These are phyloP conservation scores for Sisyra terminalis DNA, from an alignment of 2,888 invertebrate genomes.

Conservation along the genomic window DNA sequence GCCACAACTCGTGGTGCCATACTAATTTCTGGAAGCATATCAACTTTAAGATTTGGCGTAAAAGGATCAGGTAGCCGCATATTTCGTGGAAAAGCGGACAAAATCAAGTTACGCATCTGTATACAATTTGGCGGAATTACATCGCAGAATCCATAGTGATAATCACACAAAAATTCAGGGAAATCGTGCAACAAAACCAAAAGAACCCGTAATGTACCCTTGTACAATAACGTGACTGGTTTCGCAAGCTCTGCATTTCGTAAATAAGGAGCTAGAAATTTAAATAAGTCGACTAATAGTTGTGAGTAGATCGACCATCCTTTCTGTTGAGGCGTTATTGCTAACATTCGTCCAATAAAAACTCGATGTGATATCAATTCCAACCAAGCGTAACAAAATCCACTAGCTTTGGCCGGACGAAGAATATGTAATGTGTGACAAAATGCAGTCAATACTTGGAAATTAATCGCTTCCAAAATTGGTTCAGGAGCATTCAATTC, in stretches of 20 bases:
- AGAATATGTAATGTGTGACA: slow-evolving; percentile 90
- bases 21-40: slow-evolving; percentile 76
- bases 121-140: slow-evolving; percentile 99
- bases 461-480: slow-evolving; percentile 86
- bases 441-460: slow-evolving; percentile 87
- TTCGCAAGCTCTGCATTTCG: slow-evolving; percentile 92
- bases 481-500: slow-evolving; percentile 91
- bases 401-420: slow-evolving; percentile 83
- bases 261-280: slow-evolving; percentile 91
- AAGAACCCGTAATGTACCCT: slow-evolving; percentile 87
- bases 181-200: slow-evolving; percentile 95
- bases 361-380: slow-evolving; percentile 94
- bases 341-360: slow-evolving; percentile 86
- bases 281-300: slow-evolving; percentile 87
- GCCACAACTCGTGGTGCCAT: slow-evolving; percentile 79
- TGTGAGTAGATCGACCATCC: slow-evolving; percentile 98
- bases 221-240: slow-evolving; percentile 86
- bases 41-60: slow-evolving; percentile 90
- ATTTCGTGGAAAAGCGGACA: slow-evolving; percentile 94
- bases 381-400: slow-evolving; percentile 96
- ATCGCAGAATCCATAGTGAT: slow-evolving; percentile 98
- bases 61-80: slow-evolving; percentile 99
- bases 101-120: slow-evolving; percentile 93
- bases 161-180: slow-evolving; percentile 97
- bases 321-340: slow-evolving; percentile 82